Evolutionary conservation across 2,797 vertebrate genomes (phyloP).

Genomic region (Spheniscus humboldti): DNA sequence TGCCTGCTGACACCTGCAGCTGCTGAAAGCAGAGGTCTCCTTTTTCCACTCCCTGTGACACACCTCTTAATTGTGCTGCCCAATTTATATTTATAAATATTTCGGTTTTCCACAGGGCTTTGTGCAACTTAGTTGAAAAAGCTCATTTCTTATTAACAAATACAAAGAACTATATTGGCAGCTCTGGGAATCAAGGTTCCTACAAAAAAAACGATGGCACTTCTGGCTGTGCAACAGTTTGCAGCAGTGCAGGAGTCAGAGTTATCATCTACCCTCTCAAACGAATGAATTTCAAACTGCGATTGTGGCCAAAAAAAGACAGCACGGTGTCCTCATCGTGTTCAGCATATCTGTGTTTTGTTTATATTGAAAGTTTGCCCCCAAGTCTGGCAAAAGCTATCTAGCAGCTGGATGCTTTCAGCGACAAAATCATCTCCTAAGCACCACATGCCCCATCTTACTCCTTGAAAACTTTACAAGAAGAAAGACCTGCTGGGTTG

Average conservation of each 20-base stretch:
- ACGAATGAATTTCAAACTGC: not conserved
- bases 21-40: not conserved
- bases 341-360: not conserved
- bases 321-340: accelerated
- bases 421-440: not conserved
- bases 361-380: not conserved
- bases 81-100: not conserved
- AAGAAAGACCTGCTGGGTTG: not conserved
- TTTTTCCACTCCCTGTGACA: not conserved
- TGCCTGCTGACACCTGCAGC: not conserved
- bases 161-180: not conserved
- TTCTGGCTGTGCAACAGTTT: not conserved
- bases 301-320: not conserved
- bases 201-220: not conserved
- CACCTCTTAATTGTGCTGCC: not conserved
- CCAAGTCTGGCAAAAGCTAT: not conserved
- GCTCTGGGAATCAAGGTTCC: not conserved
- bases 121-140: not conserved
- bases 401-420: not conserved
- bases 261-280: not conserved
- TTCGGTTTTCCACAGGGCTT: not conserved
- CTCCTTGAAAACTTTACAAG: not conserved
- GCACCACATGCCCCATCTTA: not conserved
- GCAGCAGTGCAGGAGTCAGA: not conserved
- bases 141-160: not conserved